Conservation (phyloP, 2,797 vertebrate genomes). For the Dromococcyx pavoninus region DNA sequence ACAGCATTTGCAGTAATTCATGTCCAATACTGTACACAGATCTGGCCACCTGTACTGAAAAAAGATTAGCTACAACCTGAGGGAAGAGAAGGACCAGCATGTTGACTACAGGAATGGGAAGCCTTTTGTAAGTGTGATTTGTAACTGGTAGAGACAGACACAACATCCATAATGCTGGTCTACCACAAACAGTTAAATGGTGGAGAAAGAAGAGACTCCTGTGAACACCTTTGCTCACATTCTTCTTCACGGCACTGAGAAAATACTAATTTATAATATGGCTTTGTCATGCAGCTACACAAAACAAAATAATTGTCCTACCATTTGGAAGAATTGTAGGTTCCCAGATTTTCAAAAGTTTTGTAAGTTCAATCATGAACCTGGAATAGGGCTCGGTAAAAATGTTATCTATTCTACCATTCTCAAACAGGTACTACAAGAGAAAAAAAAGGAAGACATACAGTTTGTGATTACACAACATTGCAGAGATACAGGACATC, state of each 20-base stretch:
- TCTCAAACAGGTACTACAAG: conserved; percentile 93
- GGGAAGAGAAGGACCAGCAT: not conserved
- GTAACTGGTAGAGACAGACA: not conserved
- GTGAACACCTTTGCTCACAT: not conserved
- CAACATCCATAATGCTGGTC: not conserved
- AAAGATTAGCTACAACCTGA: not conserved
- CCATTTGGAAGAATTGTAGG: conserved; percentile 89
- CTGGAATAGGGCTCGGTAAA: conserved; percentile 96
- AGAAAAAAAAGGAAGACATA: conserved; percentile 67
- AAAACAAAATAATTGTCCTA: conserved; percentile 75
- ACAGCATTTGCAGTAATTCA: not conserved
- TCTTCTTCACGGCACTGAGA: not conserved
- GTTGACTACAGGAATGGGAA: not conserved
- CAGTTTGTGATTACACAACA: conserved; percentile 40
- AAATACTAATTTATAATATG: not conserved
- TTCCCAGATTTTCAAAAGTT: conserved; percentile 88
- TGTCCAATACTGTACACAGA: not conserved
- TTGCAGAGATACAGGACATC: not conserved
- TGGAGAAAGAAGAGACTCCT: not conserved
- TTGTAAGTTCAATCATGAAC: conserved; percentile 92
- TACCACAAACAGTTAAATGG: not conserved
- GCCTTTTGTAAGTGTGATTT: not conserved
- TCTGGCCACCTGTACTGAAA: not conserved
- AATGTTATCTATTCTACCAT: conserved; percentile 97
- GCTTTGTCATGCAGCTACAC: conserved; percentile 31